Evolutionary conservation across 2,113 vertebrate genomes (phyloP), one percentile per base, ranked within the genome.

Genomic region (Scophthalmus maximus): DNA sequence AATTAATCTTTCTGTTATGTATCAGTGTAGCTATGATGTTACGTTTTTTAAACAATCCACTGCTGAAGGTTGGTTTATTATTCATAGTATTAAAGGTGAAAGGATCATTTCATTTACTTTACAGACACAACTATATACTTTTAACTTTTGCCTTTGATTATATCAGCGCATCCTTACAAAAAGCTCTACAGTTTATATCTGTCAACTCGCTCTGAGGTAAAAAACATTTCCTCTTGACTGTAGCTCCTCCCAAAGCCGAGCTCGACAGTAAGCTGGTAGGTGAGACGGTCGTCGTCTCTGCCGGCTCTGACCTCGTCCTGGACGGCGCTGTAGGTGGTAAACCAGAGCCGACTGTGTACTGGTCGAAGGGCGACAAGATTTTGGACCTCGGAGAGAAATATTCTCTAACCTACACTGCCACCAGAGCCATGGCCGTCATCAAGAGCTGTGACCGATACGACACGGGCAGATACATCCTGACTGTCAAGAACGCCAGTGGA

Each of bases 291-390:
- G 96, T 93, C 4, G 93, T 99, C 68, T 87, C 92, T 50, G 97
- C 97, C 61, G 97, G 96, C 74, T 96, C 98, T 0, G 98, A 99
- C 88, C 92, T 99, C 34, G 97, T 99, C 74, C 95, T 99, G 10
- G 97, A 99, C 74, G 97, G 96, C 1, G 94, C 95, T 0, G 72
- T 99, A 84, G 97, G 98, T 81, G 98, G 98, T 27, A 99, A 99
- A 94, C 98, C 98, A 75, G 96, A 99, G 87, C 98, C 98, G 46
- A 97, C 95, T 44, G 98, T 99, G 4, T 96, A 95, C 90, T 99
- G 98, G 98, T 93, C 96, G 17, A 99, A 98, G 93, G 96, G 95
- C 18, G 96, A 99, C 38, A 97, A 94, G 74, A 95, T 97, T 79
- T 79, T 99, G 83, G 97, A 99, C 18, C 88, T 94, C 1, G 96